Percentiles rank a stretch among this genome's conserved stretches.
phyloP scores from a whole-genome alignment of 2,113 vertebrate genomes.

The Addax nasomaculatus region DNA sequence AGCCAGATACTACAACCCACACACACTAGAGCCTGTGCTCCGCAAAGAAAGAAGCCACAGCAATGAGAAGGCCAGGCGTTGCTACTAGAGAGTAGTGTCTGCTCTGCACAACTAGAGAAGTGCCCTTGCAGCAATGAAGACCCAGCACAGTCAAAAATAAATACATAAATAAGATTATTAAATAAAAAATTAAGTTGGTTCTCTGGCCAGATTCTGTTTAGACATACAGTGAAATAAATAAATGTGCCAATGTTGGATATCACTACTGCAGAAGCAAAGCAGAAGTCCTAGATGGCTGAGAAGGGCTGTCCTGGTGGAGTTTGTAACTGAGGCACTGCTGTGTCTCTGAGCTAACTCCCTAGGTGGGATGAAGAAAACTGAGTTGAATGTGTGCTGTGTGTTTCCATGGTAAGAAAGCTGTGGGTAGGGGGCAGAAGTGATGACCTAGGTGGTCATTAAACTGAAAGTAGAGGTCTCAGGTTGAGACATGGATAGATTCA shows the following conservation, averaged over 20 bases:
- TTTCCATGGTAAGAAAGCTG: not conserved
- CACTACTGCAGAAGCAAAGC: not conserved
- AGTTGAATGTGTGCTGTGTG: not conserved
- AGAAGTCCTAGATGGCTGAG: no score
- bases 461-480: not conserved
- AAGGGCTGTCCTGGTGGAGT: not conserved
- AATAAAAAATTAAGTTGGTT: not conserved
- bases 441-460: not conserved
- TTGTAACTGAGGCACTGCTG: no score
- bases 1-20: not conserved
- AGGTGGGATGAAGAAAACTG: not conserved
- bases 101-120: not conserved
- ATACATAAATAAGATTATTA: not conserved
- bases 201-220: not conserved
- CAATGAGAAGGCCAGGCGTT: not conserved
- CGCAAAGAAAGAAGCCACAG: not conserved
- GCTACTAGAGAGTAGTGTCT: not conserved
- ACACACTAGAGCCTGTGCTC: not conserved
- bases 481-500: not conserved
- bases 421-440: not conserved
- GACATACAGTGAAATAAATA: not conserved
- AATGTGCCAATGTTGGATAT: rapidly evolving
- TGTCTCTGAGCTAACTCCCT: no score
- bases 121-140: not conserved
- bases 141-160: not conserved